Conservation (phyloP, 2,888 invertebrate species). For the Pseudococcus viburni region DNA sequence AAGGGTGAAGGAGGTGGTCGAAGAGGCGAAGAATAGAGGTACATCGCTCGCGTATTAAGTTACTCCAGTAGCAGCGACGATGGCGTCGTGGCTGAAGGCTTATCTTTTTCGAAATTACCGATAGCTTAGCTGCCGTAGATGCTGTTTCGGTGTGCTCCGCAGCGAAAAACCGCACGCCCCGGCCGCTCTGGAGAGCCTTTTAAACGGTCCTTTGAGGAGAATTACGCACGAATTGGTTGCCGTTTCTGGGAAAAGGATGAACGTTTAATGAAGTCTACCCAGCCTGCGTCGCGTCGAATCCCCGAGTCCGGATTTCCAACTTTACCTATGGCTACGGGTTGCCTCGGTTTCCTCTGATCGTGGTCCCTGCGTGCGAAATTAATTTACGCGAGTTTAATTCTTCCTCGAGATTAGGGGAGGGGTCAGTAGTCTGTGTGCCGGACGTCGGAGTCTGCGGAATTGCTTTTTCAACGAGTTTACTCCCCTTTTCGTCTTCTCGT, state of each 20-base stretch:
- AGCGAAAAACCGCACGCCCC: not conserved
- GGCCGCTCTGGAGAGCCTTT: not conserved
- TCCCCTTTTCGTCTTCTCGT: too few species aligned
- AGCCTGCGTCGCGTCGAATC: not conserved
- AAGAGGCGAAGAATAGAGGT: too few species aligned
- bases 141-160: not conserved
- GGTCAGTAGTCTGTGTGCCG: too few species aligned
- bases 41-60: not conserved
- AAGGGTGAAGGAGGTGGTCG: too few species aligned
- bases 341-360: not conserved
- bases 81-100: not conserved
- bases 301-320: not conserved
- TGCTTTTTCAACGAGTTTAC: too few species aligned
- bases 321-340: not conserved
- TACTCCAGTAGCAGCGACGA: not conserved
- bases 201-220: constrained; percentile 8
- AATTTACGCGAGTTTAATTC: not conserved
- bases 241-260: not conserved
- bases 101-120: constrained; percentile 10
- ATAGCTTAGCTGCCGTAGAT: not conserved
- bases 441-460: too few species aligned
- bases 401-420: not conserved
- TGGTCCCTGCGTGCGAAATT: not conserved
- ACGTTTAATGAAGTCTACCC: not conserved
- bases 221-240: not conserved